A percentile compares a stretch with the other conserved stretches of the same genome.
These are phyloP conservation scores for Muscicapa adusta DNA, from an alignment of 2,113 vertebrate genomes.

Conservation along the genomic window DNA sequence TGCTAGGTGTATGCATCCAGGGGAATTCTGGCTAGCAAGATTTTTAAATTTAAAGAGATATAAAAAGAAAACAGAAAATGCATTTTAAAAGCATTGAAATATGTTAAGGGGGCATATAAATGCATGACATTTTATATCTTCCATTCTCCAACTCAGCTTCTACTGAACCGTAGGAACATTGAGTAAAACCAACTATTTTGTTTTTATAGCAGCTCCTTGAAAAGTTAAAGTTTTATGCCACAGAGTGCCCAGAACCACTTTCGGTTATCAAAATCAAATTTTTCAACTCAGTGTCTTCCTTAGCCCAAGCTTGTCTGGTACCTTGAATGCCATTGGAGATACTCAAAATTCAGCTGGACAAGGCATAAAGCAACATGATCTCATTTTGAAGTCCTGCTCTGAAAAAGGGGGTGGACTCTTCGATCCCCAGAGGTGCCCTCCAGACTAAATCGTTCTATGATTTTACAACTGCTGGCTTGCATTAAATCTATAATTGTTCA, in stretches of 20 bases:
- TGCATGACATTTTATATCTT: not conserved
- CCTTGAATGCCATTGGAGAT: not conserved
- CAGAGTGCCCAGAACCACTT: not conserved
- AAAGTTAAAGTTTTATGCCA: not conserved
- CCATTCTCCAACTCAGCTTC: not conserved
- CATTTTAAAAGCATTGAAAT: not conserved
- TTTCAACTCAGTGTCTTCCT: not conserved
- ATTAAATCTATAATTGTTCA: not conserved
- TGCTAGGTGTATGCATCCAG: not conserved
- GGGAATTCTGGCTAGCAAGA: not conserved
- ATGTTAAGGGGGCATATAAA: not conserved
- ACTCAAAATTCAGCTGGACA: not conserved
- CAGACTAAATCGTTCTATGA: not conserved
- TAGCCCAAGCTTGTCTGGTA: not conserved
- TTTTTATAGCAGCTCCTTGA: not conserved
- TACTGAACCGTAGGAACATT: not conserved
- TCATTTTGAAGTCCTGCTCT: not conserved
- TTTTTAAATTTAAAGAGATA: not conserved
- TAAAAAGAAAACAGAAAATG: not conserved
- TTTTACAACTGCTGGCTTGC: not conserved
- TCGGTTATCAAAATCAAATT: not conserved
- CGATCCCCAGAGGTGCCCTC: not conserved
- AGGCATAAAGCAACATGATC: not conserved
- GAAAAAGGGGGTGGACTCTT: not conserved
- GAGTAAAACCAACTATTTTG: not conserved